Evolutionary conservation across 2,888 invertebrate species (phyloP), one percentile per base, ranked within the genome.

Genomic region (Leptopilina myrica): DNA sequence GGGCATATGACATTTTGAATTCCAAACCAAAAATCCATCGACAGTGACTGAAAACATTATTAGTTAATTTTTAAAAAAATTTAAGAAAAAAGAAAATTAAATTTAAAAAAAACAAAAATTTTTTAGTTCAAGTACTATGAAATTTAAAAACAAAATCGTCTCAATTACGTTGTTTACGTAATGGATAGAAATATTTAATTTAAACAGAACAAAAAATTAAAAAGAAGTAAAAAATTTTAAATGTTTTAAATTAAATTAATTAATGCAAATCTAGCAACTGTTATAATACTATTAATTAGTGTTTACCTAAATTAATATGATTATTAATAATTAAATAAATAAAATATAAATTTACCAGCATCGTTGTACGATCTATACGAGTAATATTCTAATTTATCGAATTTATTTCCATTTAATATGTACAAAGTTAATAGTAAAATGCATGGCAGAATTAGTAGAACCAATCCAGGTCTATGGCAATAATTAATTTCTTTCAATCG

Each of bases 1-100:
- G 5, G 94, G 93, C 88, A 95, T 95, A 87, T 93, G 93, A 86
- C 95, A 95, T 87, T 93, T 93, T 62, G 94, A 92, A 87, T 93
- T 95, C 92, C 93, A 93, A 4, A 94, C 93, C 79, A 94, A 87
- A 85, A 92, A 94, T 5, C 92, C 92, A 64, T 91, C 88, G 56
- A 88, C 86, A 14, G 82, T 59, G 66, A 85, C 90, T 90, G 84
- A 11, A 80, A 77, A 66, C 43, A 43, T 43, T 76, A n/a, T 33
- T 9, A 2, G 40, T 53, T 40, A 62, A 49, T 53, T 56, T 53
- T 76, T 62, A n/a, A 40, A 1, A 14, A 43, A 14, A 76, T 76
- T 20, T 76, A 40, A 59, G 9, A 64, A 14, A 7, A 26, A 6
- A 33, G 33, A 43, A 65, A 14, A 40, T 62, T 33, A 5, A 14